Evolutionary conservation across 2,888 invertebrate species (phyloP).

Genomic region (Drosophila antonietae): DNA sequence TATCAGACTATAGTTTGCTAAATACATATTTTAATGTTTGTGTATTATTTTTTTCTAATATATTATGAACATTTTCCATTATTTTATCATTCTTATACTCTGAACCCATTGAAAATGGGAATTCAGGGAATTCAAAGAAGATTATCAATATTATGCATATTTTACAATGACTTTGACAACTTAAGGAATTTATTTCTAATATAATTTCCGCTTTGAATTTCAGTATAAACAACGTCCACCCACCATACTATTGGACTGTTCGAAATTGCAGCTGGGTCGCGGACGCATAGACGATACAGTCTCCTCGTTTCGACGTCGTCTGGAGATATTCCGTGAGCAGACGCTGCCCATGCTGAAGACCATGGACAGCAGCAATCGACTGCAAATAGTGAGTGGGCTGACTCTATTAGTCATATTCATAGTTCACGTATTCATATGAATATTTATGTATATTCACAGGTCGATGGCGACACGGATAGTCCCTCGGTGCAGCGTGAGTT

Average conservation of each 20-base stretch:
- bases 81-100: no score
- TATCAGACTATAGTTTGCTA: no score
- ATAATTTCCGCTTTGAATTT: slow-evolving; percentile 34
- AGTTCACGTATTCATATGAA: not conserved
- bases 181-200: not conserved
- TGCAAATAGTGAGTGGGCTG: slow-evolving; percentile 90
- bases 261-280: slow-evolving; percentile 93
- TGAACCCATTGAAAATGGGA: no score
- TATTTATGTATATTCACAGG: slow-evolving; percentile 85
- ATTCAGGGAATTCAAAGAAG: no score
- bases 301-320: slow-evolving; percentile 92
- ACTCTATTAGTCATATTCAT: not conserved
- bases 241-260: slow-evolving; percentile 94
- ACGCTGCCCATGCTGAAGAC: slow-evolving; percentile 95
- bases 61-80: no score
- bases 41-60: no score
- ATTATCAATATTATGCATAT: no score
- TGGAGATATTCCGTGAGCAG: slow-evolving; percentile 94
- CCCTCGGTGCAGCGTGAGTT: slow-evolving; percentile 92
- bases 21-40: no score
- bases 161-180: no score
- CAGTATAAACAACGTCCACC: slow-evolving; percentile 92
- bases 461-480: slow-evolving; percentile 94
- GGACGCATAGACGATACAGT: slow-evolving; percentile 94
- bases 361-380: slow-evolving; percentile 91